Evolutionary conservation across 23 tunicate species (phyloP).

Genomic region (Ascidia mentula): DNA sequence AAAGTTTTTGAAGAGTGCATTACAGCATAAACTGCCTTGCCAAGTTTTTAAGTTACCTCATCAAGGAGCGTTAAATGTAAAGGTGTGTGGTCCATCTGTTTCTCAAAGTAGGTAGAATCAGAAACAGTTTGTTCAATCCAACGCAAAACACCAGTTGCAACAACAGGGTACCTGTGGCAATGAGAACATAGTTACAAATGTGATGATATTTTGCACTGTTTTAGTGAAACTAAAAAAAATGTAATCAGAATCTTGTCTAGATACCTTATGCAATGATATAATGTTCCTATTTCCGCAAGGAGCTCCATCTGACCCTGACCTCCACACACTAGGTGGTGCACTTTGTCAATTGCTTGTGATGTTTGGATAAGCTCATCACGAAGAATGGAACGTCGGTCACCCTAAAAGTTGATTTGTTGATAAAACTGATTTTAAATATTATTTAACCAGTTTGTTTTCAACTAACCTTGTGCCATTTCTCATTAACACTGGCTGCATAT

Average conservation of each 20-base stretch:
- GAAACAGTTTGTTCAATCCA: conserved; percentile 98
- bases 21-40: no score
- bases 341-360: conserved; percentile 86
- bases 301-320: conserved; percentile 82
- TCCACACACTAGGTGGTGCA: conserved; percentile 68
- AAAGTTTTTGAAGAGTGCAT: no score
- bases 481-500: conserved; percentile 94
- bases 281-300: conserved; percentile 63
- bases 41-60: conserved; percentile 48
- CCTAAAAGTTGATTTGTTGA: conserved; percentile 25
- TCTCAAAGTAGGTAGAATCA: conserved; percentile 90
- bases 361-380: conserved; percentile 75
- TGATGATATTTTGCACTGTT: not conserved
- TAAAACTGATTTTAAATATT: no score
- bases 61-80: conserved; percentile 85
- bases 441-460: no score
- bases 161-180: conserved; percentile 89
- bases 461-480: conserved; percentile 62
- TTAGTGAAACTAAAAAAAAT: no score
- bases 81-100: conserved; percentile 97
- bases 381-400: conserved; percentile 36
- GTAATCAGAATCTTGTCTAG: not conserved
- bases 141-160: conserved; percentile 95
- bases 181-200: no score
- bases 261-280: conserved; percentile 80